These are phyloP conservation scores for Gymnogyps californianus DNA, from an alignment of 2,113 vertebrate species.

Conservation along the genomic window DNA sequence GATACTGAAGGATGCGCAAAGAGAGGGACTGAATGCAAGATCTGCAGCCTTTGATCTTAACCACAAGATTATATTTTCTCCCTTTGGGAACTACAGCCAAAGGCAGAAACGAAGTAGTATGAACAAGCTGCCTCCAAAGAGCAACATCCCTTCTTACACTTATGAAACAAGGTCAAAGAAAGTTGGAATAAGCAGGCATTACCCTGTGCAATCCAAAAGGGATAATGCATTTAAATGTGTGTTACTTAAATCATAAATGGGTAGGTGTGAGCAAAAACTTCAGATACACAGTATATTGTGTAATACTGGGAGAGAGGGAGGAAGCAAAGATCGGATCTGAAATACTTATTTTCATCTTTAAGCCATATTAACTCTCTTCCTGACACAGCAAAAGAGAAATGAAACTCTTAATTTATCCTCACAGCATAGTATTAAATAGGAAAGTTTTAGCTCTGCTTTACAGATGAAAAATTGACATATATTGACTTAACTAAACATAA, in stretches of 20 bases:
- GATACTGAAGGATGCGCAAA: not conserved
- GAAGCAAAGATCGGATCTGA: not conserved
- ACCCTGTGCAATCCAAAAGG: not conserved
- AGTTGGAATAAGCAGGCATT: not conserved
- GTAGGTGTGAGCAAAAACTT: not conserved
- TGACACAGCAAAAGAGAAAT: conserved; percentile 3
- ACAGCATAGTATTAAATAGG: not conserved
- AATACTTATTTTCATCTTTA: not conserved
- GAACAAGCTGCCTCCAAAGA: not conserved
- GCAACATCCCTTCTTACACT: not conserved
- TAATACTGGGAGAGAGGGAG: not conserved
- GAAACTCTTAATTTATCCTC: not conserved
- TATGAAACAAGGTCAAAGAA: not conserved
- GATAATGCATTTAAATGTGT: not conserved
- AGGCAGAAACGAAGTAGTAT: not conserved
- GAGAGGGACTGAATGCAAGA: not conserved
- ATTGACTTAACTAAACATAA: conserved; percentile 34
- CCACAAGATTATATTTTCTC: not conserved
- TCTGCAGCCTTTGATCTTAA: not conserved
- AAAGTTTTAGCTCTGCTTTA: not conserved
- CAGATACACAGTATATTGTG: not conserved
- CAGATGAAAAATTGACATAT: conserved; percentile 34
- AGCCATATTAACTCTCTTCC: not conserved
- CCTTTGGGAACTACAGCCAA: not conserved
- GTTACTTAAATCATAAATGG: not conserved